Evolutionary conservation across 1,140 invertebrate species (phyloP).

Genomic region (Drosophila erecta): DNA sequence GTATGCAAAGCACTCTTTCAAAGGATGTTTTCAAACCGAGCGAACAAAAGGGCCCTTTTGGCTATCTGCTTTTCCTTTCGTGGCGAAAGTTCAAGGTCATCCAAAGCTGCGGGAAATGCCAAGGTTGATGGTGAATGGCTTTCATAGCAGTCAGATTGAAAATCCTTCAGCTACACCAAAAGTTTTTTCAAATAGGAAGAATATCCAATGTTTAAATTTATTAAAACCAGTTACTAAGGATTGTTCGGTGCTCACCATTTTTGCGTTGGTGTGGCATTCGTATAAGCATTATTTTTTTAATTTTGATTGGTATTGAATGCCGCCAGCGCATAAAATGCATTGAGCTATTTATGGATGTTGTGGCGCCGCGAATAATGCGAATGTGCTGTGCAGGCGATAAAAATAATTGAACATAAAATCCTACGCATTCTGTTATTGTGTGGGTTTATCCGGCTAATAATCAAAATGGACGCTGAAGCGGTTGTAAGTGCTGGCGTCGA

Average conservation of each 20-base stretch:
- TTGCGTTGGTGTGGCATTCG: background rate
- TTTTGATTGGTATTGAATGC: background rate
- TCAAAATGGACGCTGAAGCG: constrained; percentile 68
- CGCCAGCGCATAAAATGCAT: constrained; percentile 3
- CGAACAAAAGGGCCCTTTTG: constrained; percentile 20
- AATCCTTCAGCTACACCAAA: background rate
- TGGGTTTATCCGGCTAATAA: constrained; percentile 60
- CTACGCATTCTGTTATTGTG: constrained; percentile 16
- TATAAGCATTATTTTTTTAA: background rate
- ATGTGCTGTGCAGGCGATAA: constrained; percentile 19
- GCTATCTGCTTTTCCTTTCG: constrained; percentile 18
- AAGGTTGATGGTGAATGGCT: constrained; percentile 9
- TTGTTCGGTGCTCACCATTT: background rate
- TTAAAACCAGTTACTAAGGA: background rate
- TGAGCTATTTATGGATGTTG: constrained; percentile 42
- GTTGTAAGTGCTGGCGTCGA: constrained; percentile 77
- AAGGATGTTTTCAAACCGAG: constrained; percentile 38
- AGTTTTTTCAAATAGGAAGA: background rate
- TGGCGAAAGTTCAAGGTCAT: constrained; percentile 42
- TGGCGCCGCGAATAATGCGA: constrained; percentile 34
- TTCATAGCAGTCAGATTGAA: background rate
- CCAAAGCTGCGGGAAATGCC: constrained; percentile 19
- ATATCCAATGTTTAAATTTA: background rate
- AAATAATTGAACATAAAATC: constrained; percentile 66
- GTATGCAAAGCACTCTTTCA: constrained; percentile 29